Percentiles rank a stretch among this genome's conserved stretches.
phyloP scores from a whole-genome alignment of 2,113 vertebrate genomes.

The crab-eating macaque (Macaca fascicularis) region DNA sequence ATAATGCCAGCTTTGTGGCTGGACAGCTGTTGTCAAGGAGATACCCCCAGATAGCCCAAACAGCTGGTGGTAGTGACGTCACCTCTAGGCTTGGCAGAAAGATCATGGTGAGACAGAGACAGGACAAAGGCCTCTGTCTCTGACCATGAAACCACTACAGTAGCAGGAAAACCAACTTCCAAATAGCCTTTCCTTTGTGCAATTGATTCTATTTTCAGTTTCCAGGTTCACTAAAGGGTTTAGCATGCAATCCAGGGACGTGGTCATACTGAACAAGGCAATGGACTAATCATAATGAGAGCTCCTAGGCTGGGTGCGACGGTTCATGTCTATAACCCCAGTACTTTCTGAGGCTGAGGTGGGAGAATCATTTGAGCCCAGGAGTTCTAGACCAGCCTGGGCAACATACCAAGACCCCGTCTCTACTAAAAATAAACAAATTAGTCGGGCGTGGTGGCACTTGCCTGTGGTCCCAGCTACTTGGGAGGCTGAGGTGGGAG shows the following conservation, averaged over 20 bases:
- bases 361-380: too few species aligned
- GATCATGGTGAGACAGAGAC: slow-evolving; percentile 31
- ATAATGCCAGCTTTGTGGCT: slow-evolving; percentile 71
- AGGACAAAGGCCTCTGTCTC: slow-evolving; percentile 37
- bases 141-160: background rate
- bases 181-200: slow-evolving; percentile 8
- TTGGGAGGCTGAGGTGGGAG: too few species aligned
- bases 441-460: too few species aligned
- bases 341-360: too few species aligned
- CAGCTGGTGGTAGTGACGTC: slow-evolving; percentile 63
- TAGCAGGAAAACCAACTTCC: slow-evolving; percentile 59
- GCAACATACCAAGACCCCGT: too few species aligned
- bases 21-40: slow-evolving; percentile 65
- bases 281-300: background rate
- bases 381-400: too few species aligned
- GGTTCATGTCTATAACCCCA: too few species aligned
- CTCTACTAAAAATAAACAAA: too few species aligned
- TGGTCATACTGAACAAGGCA: background rate
- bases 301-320: background rate
- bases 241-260: background rate
- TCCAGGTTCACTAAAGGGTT: slow-evolving; percentile 17
- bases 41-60: slow-evolving; percentile 63
- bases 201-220: slow-evolving; percentile 51
- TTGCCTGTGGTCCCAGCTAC: too few species aligned
- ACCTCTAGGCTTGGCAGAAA: slow-evolving; percentile 43